phyloP scores from a whole-genome alignment of 1,140 invertebrate genomes.

The Fopius arisanus region DNA sequence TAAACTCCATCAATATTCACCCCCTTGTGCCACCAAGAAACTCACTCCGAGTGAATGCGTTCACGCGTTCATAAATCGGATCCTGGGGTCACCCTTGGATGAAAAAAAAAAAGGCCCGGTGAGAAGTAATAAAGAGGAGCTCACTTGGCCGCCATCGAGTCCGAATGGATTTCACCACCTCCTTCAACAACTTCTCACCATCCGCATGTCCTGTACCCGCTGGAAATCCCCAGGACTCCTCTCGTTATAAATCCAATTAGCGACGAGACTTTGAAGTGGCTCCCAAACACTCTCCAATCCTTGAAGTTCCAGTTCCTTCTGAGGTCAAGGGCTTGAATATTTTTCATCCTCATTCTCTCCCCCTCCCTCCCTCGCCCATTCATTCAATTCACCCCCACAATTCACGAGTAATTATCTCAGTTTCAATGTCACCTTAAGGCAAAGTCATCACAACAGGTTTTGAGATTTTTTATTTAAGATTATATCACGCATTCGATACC shows the following conservation, averaged over 20 bases:
- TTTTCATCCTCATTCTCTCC: constrained; percentile 29
- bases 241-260: constrained; percentile 46
- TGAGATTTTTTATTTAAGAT: not conserved
- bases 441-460: not conserved
- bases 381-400: not conserved
- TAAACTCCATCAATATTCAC: constrained; percentile 50
- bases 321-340: constrained; percentile 46
- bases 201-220: not conserved
- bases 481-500: no score
- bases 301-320: constrained; percentile 24
- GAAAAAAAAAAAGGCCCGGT: constrained; percentile 2
- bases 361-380: no score
- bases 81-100: constrained; percentile 20
- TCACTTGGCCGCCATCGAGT: constrained; percentile 1
- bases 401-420: constrained; percentile 1
- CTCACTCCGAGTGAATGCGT: constrained; percentile 36
- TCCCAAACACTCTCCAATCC: not conserved
- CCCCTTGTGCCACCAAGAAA: constrained; percentile 25
- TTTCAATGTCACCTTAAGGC: not conserved
- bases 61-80: constrained; percentile 43
- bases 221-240: constrained; percentile 23
- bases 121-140: constrained; percentile 15
- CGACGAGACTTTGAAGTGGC: constrained; percentile 41
- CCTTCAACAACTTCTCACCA: constrained; percentile 5
- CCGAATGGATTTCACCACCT: not conserved